Evolutionary conservation across 2,888 invertebrate species (phyloP).

Genomic region (Ommatoiulus sabulosus): DNA sequence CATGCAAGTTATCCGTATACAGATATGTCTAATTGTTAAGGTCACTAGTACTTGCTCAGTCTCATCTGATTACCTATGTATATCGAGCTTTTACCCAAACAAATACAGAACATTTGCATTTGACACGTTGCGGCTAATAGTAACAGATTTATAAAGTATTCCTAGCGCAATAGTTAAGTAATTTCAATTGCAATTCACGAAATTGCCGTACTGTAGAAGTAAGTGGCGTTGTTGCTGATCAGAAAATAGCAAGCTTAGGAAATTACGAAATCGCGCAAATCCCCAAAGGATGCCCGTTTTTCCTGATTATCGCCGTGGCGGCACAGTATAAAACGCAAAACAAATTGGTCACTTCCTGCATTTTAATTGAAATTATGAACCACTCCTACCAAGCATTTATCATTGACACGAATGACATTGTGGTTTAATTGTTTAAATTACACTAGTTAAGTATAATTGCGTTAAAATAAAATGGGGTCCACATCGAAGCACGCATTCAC

Average conservation of each 20-base stretch:
- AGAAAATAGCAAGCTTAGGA: not conserved
- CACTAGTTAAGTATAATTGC: not conserved
- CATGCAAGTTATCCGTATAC: no score
- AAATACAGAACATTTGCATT: no score
- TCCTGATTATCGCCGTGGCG: not conserved
- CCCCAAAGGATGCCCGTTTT: not conserved
- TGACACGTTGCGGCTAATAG: no score
- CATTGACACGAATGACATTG: not conserved
- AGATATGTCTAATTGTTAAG: no score
- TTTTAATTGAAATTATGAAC: not conserved
- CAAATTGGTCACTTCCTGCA: not conserved
- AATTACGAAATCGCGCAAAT: not conserved
- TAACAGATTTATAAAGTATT: no score
- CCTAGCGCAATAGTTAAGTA: not conserved
- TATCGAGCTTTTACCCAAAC: no score
- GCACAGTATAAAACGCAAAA: not conserved
- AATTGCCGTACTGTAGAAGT: no score
- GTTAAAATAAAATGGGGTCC: no score
- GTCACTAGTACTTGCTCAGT: not conserved
- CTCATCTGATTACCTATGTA: not conserved
- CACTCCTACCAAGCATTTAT: not conserved
- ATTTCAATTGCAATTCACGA: not conserved
- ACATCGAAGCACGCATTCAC: no score
- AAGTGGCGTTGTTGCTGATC: not conserved
- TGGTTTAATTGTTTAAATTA: not conserved